Base-by-base conservation (phyloP, 2,797 vertebrate species). In the Enteromius anoplus region DNA sequence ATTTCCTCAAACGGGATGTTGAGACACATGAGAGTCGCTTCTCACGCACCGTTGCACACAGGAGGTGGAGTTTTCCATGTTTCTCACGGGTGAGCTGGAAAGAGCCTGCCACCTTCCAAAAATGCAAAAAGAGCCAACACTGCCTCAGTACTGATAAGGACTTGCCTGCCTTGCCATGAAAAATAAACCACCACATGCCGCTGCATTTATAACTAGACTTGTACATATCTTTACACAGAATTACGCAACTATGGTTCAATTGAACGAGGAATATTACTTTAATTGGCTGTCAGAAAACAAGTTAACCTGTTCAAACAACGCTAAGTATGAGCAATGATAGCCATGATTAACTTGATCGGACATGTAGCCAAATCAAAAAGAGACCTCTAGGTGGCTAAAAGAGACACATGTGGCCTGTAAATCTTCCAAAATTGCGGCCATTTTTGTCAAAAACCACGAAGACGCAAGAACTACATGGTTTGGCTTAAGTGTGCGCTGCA, bases 1-100 rank as follows among this genome's bases (percentile, higher is more conserved):
- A 83, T 78, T 83, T 83, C 75, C 75, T 78, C 66, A 62, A 83
- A 70, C 15, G 51, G 81, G 66, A 83, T 76, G 81, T 76, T 71
- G 84, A 76, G 75, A 80, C 70, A 85, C 75, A 64, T 21, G 66
- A 72, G 80, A 85, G 32, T 21, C 9, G 8, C 58, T 53, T 80
- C 76, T 75, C 77, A 80, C 9, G 37, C 68, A 73, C 77, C 9
- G 23, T 19, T 78, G 49, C 37, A 62, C 80, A 72, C 37, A 55
- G 23, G 34, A 69, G 72, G 62, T 47, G 72, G 72, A 82, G 81
- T 65, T 81, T 71, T 65, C 45, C 29, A 62, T 76, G 19, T 37
- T 78, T 82, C 84, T 78, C 84, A 85, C 26, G 62, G 49, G 66
- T 55, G 23, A 73, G 51, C 68, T 45, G 29, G 58, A 82, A 81